A percentile compares a stretch with the other conserved stretches of the same genome.
These are phyloP conservation scores for Enteromius mattozi DNA, from an alignment of 2,797 vertebrate species.

Conservation along the genomic window DNA sequence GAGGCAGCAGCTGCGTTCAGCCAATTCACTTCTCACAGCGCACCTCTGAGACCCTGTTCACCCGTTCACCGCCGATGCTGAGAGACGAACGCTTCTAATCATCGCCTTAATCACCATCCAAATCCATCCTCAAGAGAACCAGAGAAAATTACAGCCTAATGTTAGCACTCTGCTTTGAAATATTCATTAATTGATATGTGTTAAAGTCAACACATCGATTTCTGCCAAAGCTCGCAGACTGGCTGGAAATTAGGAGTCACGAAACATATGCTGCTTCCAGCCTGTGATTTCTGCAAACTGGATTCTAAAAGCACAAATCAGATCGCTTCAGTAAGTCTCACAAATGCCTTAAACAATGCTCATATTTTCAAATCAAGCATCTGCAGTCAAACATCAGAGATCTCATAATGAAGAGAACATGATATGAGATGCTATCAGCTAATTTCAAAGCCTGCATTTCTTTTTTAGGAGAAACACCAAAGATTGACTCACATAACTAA, in stretches of 20 bases:
- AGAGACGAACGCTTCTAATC: conserved; percentile 74
- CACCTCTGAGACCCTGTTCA: conserved; percentile 68
- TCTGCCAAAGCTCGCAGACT: conserved; percentile 19
- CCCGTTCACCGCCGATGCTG: conserved; percentile 62
- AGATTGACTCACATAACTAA: background rate
- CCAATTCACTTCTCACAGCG: conserved; percentile 69
- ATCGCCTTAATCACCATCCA: conserved; percentile 64
- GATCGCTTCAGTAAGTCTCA: background rate
- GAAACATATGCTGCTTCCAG: conserved; percentile 9
- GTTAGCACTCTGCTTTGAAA: conserved; percentile 36
- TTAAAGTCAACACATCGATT: conserved; percentile 26
- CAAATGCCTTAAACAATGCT: background rate
- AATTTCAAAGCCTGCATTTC: background rate
- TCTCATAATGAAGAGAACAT: background rate
- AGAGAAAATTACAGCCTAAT: conserved; percentile 51
- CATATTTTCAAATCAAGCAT: background rate
- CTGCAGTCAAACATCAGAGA: background rate
- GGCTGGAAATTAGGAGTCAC: background rate
- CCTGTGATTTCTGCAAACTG: background rate
- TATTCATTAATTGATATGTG: conserved; percentile 39
- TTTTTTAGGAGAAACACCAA: conserved; percentile 1
- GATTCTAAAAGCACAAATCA: background rate
- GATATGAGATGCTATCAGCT: background rate
- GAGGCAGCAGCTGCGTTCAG: conserved; percentile 58
- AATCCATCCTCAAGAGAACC: conserved; percentile 43